These are phyloP conservation scores for Gallinago solitaria DNA, from an alignment of 2,797 vertebrate genomes.

Conservation along the genomic window DNA sequence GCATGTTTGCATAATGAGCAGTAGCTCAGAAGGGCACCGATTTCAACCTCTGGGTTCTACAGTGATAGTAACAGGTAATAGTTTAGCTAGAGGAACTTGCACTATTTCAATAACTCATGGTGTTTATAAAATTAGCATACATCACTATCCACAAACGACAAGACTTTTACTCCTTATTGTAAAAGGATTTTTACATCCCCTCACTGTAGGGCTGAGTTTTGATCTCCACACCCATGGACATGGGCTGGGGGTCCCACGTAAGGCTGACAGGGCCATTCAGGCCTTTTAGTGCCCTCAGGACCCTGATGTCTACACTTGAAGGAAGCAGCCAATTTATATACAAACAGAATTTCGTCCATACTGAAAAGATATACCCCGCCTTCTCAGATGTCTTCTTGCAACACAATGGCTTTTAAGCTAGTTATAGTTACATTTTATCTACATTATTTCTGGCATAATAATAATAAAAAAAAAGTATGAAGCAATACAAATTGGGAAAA, in stretches of 20 bases:
- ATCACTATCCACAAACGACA: neutral
- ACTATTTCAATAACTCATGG: neutral
- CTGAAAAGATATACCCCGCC: neutral
- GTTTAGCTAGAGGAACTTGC: neutral
- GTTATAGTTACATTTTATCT: neutral
- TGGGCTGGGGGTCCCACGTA: neutral
- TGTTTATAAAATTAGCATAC: neutral
- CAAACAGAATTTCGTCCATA: neutral
- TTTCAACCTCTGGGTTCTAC: neutral
- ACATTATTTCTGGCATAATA: neutral
- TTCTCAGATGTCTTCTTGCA: neutral
- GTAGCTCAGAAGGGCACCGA: neutral
- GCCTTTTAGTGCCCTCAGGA: neutral
- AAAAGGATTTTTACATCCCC: neutral
- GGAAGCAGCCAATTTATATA: neutral
- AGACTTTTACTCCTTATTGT: neutral
- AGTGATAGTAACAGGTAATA: neutral
- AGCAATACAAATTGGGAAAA: neutral
- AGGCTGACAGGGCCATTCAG: neutral
- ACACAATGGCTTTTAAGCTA: neutral
- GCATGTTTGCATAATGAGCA: fast-evolving
- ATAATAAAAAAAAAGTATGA: neutral
- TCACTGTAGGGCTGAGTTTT: neutral
- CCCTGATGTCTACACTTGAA: neutral
- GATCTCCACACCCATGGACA: neutral